Conservation (phyloP, 1,140 invertebrate species). For the Sarcophaga peregrina region DNA sequence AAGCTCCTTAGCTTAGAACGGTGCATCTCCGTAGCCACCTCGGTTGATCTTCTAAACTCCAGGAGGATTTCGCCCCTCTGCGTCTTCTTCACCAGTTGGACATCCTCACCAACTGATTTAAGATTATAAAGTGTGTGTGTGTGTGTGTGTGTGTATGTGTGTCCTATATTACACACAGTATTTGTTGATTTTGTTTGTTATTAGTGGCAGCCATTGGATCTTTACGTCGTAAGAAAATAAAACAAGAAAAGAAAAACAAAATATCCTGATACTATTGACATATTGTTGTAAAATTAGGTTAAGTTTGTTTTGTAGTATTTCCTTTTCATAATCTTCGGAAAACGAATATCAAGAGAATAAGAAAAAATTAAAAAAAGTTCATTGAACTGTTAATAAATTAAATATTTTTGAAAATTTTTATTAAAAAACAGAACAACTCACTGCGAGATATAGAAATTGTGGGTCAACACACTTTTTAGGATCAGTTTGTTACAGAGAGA, state of each 20-base stretch:
- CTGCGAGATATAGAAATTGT: too few relatives aligned
- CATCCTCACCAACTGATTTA: too few relatives aligned
- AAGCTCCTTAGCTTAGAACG: too few relatives aligned
- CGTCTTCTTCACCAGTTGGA: too few relatives aligned
- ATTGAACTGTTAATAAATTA: not conserved
- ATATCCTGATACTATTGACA: slow-evolving; percentile 25
- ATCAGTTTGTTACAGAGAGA: too few relatives aligned
- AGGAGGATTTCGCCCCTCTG: too few relatives aligned
- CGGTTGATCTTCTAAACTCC: too few relatives aligned
- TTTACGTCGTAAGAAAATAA: not conserved
- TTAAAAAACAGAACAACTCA: too few relatives aligned
- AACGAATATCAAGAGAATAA: not conserved
- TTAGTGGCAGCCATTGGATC: not conserved
- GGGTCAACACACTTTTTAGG: too few relatives aligned
- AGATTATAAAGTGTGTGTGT: too few relatives aligned
- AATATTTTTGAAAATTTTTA: not conserved
- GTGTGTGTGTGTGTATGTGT: not conserved
- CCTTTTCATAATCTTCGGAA: too few relatives aligned
- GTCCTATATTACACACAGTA: not conserved
- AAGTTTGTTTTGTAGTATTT: slow-evolving; percentile 13
- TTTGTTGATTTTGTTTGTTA: not conserved
- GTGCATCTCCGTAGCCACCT: too few relatives aligned
- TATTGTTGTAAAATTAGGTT: slow-evolving; percentile 38
- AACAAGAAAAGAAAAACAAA: not conserved
- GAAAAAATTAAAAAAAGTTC: not conserved